Conservation (phyloP, 2,888 invertebrate species). For the Drosophila austrosaltans region DNA sequence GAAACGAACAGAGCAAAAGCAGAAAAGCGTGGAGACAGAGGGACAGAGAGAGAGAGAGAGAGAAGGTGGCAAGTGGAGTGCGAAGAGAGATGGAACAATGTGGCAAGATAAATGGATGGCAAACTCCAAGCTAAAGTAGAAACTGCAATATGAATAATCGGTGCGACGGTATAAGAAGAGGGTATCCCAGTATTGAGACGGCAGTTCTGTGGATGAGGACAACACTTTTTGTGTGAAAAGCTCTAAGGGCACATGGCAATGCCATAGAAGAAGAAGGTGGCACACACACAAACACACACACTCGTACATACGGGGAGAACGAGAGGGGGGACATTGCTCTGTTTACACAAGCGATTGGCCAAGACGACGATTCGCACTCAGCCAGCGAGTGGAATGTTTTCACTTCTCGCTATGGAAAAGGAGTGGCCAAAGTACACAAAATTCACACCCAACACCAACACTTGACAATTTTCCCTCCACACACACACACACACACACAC, state of each 20-base stretch:
- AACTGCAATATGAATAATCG: conserved; percentile 76
- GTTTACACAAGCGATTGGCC: conserved; percentile 84
- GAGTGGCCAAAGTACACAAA: conserved; percentile 84
- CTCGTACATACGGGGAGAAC: too few relatives aligned
- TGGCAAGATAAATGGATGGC: conserved; percentile 74
- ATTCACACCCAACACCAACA: conserved; percentile 81
- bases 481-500: conserved; percentile 16
- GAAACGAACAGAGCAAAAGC: conserved; percentile 47
- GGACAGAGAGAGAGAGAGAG: neutral
- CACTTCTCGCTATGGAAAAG: conserved; percentile 64
- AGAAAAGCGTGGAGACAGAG: neutral
- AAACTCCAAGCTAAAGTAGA: conserved; percentile 49
- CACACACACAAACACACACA: too few relatives aligned
- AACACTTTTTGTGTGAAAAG: conserved; percentile 77
- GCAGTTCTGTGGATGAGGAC: conserved; percentile 25
- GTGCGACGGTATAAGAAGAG: conserved; percentile 24
- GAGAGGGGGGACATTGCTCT: conserved; percentile 26
- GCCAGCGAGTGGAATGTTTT: conserved; percentile 8
- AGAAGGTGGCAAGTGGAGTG: neutral
- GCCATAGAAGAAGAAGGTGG: conserved; percentile 32
- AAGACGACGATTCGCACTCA: conserved; percentile 56
- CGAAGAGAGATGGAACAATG: conserved; percentile 57
- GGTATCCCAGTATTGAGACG: neutral
- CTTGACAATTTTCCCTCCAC: conserved; percentile 65
- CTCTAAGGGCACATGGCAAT: conserved; percentile 40